phyloP scores from a whole-genome alignment of 2,113 vertebrate genomes.

The Chaetura pelagica region DNA sequence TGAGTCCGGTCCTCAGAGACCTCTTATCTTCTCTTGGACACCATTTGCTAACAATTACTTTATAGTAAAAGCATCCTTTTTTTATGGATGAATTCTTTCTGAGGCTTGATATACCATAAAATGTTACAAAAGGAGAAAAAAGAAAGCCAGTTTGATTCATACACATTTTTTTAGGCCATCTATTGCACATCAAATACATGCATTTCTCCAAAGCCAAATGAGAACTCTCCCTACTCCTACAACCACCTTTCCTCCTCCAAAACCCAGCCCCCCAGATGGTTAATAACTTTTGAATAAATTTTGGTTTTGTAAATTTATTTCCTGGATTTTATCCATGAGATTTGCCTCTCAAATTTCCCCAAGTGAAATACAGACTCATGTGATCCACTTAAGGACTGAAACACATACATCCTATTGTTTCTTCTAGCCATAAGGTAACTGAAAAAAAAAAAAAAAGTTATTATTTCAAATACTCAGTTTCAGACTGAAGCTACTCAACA shows the following conservation, averaged over 20 bases:
- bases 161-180: background rate
- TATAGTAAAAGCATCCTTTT: constrained; percentile 54
- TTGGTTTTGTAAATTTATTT: constrained; percentile 32
- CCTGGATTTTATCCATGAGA: constrained; percentile 28
- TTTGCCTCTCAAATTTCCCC: constrained; percentile 47
- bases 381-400: background rate
- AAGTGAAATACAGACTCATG: background rate
- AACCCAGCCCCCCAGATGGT: background rate
- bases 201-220: background rate
- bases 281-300: constrained; percentile 29
- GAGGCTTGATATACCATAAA: constrained; percentile 8
- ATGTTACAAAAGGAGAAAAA: background rate
- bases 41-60: constrained; percentile 56
- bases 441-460: constrained; percentile 7
- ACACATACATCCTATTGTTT: constrained; percentile 29
- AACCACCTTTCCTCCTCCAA: background rate
- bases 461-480: background rate
- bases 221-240: background rate
- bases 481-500: background rate
- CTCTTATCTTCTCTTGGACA: constrained; percentile 42
- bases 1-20: constrained; percentile 30
- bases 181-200: background rate
- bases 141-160: background rate
- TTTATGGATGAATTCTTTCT: constrained; percentile 25
- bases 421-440: background rate